phyloP scores from a whole-genome alignment of 2,888 invertebrate species.

The Drymonia ruficornis region DNA sequence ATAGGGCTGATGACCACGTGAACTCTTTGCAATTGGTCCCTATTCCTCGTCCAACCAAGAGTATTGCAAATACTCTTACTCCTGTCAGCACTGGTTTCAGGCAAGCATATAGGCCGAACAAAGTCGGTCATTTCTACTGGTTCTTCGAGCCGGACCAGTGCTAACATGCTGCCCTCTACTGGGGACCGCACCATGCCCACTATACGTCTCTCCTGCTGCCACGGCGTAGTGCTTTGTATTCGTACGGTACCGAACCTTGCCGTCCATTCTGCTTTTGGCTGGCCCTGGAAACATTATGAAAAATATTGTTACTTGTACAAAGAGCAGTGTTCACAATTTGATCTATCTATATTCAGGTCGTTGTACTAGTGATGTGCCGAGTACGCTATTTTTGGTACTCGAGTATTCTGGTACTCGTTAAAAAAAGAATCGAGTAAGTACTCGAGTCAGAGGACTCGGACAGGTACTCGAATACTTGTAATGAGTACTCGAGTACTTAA shows the following conservation, averaged over 20 bases:
- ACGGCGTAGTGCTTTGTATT: slow-evolving; percentile 91
- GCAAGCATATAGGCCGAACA: slow-evolving; percentile 92
- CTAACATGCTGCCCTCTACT: slow-evolving; percentile 94
- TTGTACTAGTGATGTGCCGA: no score
- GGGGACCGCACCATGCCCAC: slow-evolving; percentile 95
- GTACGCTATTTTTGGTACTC: no score
- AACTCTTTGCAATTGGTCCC: slow-evolving; percentile 92
- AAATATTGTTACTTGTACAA: no score
- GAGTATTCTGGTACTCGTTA: no score
- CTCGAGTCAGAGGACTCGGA: no score
- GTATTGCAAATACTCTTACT: slow-evolving; percentile 88
- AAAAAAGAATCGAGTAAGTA: no score
- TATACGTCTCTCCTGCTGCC: slow-evolving; percentile 93
- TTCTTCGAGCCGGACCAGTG: slow-evolving; percentile 91
- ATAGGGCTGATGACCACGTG: slow-evolving; percentile 91
- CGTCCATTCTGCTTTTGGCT: slow-evolving; percentile 94
- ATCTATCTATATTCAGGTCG: no score
- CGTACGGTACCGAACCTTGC: slow-evolving; percentile 91
- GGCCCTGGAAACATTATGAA: slow-evolving; percentile 80
- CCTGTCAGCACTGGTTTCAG: slow-evolving; percentile 79
- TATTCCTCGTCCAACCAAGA: slow-evolving; percentile 93
- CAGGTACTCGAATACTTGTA: no score
- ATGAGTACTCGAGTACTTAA: no score
- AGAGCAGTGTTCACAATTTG: no score
- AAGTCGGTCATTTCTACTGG: slow-evolving; percentile 91